These are phyloP conservation scores for Falco concolor DNA, from an alignment of 2,797 vertebrate genomes.

Conservation along the genomic window DNA sequence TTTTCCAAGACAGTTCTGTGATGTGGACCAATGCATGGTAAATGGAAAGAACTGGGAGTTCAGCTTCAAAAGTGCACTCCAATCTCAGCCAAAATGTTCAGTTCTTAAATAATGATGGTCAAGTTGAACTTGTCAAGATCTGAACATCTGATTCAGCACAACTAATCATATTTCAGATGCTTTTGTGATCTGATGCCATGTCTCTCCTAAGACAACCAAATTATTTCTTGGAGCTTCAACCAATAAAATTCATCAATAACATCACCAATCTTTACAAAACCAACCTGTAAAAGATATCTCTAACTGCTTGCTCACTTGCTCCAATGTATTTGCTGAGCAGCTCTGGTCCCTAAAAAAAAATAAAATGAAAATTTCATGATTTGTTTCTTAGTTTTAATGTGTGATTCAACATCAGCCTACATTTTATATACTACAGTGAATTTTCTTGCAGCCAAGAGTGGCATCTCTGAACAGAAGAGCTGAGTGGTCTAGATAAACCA, in stretches of 20 bases:
- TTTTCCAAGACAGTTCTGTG: neutral
- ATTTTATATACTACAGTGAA: neutral
- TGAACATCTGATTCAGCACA: neutral
- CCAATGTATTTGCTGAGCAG: constrained; percentile 98
- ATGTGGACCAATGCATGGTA: neutral
- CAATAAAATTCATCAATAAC: neutral
- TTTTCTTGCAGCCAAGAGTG: neutral
- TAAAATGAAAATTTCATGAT: neutral
- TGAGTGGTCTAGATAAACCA: neutral
- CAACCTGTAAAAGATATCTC: constrained; percentile 90
- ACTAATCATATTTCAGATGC: neutral
- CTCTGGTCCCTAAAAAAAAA: constrained; percentile 82
- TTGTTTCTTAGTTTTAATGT: neutral
- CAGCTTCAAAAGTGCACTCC: neutral
- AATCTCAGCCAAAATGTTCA: neutral
- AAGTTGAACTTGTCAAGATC: neutral
- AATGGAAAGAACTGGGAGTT: neutral
- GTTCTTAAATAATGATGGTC: neutral
- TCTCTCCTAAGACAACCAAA: neutral
- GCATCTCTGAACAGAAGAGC: neutral
- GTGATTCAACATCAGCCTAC: neutral
- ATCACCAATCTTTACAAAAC: constrained; percentile 13
- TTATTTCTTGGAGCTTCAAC: neutral
- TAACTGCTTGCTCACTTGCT: constrained; percentile 92
- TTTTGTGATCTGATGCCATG: neutral